Evolutionary conservation across 2,113 vertebrate genomes (phyloP), one percentile per base, ranked within the genome.

Genomic region (Pimephales promelas): DNA sequence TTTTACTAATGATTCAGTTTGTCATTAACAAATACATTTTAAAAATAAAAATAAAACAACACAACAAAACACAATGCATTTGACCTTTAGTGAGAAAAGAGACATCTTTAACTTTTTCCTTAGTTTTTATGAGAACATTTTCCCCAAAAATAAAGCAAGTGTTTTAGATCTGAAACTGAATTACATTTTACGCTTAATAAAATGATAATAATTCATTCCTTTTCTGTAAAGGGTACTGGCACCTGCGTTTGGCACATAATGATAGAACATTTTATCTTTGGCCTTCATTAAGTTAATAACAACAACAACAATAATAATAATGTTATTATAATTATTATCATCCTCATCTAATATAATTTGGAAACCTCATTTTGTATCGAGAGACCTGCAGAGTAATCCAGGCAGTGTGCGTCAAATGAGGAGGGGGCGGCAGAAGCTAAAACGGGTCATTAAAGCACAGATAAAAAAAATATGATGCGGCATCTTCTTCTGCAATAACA

Each of bases 161-260:
- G 22, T 40, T 57, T 8, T n/a, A 47, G 43, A 57, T 36, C 9
- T 14, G 49, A 22, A 56, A 70, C 28, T 54, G 28, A 71, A 71
- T 36, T 40, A 40, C 31, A 81, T 40, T 68, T 70, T 5, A 45
- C 20, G 4, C 5, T 62, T 76, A 20, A 24, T n/a, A n/a, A n/a
- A n/a, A n/a, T n/a, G n/a, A n/a, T n/a, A n/a, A n/a, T 7, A n/a
- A 70, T 66, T 68, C 34, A 66, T 16, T 28, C 7, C 28, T 34
- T 78, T 76, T 24, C 3, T 34, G 14, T 76, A 75, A 59, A 83
- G 71, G 28, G 47, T 57, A 77, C 64, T 82, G 73, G 73, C 70
- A 57, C 49, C 73, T 81, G 43, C 82, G 22, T 68, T 66, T 82
- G 83, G 86, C 86, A 87, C 79, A 62, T 82, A 3, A 79, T 61